Conservation (phyloP, 2,888 invertebrate species). For the Eilema caniola region DNA sequence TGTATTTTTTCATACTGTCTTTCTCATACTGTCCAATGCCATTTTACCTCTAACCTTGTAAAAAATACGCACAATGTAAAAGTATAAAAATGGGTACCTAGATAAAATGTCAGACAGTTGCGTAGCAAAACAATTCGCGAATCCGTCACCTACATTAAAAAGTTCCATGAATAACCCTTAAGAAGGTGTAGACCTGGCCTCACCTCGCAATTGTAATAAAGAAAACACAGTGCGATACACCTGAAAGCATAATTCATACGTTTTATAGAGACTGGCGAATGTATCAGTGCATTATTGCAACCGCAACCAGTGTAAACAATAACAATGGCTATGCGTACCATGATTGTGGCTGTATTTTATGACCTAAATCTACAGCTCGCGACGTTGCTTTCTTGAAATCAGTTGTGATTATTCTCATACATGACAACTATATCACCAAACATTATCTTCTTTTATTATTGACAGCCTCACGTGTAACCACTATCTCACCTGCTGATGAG, state of each 20-base stretch:
- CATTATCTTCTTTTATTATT: neutral
- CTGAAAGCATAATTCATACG: conserved; percentile 6
- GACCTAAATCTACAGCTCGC: neutral
- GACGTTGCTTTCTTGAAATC: neutral
- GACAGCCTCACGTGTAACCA: neutral
- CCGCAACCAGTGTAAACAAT: conserved; percentile 35
- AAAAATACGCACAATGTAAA: neutral
- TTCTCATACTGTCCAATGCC: too few relatives aligned
- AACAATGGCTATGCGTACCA: conserved; percentile 35
- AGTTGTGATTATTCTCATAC: neutral
- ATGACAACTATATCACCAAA: neutral
- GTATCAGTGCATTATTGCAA: conserved; percentile 23
- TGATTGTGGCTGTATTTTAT: conserved; percentile 1
- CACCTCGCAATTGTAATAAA: too few relatives aligned
- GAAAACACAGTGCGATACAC: neutral
- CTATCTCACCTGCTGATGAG: neutral
- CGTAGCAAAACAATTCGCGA: neutral
- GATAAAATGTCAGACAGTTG: neutral
- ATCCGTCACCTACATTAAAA: neutral
- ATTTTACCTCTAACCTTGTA: neutral
- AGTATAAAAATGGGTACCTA: neutral
- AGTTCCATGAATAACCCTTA: neutral
- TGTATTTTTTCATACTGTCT: too few relatives aligned
- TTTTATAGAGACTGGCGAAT: conserved; percentile 12
- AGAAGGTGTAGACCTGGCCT: neutral